phyloP scores from a whole-genome alignment of 2,888 invertebrate species.

The Athalia rosae region DNA sequence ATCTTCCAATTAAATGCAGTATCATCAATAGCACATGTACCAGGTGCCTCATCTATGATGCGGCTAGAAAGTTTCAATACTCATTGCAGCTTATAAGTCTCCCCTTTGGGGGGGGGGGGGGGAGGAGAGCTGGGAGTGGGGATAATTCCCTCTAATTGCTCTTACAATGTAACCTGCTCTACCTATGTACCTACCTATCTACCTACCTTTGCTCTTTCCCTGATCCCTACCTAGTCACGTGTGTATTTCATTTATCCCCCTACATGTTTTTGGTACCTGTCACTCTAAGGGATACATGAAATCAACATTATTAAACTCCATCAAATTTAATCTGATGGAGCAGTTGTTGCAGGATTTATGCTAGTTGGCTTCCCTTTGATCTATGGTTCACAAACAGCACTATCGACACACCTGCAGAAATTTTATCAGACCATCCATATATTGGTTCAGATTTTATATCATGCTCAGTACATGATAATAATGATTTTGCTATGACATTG shows the following conservation, averaged over 20 bases:
- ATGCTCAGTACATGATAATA: not conserved
- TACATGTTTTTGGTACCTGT: constrained; percentile 68
- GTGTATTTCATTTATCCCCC: constrained; percentile 61
- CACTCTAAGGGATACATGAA: constrained; percentile 63
- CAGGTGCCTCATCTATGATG: constrained; percentile 45
- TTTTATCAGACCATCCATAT: constrained; percentile 18
- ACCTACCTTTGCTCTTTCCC: constrained; percentile 36
- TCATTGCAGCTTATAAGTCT: constrained; percentile 45
- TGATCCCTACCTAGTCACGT: constrained; percentile 59
- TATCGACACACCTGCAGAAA: constrained; percentile 56
- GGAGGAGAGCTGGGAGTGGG: constrained; percentile 27
- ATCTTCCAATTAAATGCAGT: constrained; percentile 40
- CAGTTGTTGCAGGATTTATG: constrained; percentile 46
- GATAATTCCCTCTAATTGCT: constrained; percentile 66
- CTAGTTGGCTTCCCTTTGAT: constrained; percentile 60
- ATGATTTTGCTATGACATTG: not conserved
- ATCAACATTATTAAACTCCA: constrained; percentile 40
- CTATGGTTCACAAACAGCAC: constrained; percentile 54
- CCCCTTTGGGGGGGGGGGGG: constrained; percentile 43
- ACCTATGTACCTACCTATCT: constrained; percentile 52
- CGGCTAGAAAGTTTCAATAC: constrained; percentile 41
- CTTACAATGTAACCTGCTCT: constrained; percentile 54
- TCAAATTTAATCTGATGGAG: constrained; percentile 45
- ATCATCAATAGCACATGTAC: constrained; percentile 34
- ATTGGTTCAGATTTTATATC: not conserved